phyloP scores from a whole-genome alignment of 2,797 vertebrate species.

The Sebastolobus altivelis region DNA sequence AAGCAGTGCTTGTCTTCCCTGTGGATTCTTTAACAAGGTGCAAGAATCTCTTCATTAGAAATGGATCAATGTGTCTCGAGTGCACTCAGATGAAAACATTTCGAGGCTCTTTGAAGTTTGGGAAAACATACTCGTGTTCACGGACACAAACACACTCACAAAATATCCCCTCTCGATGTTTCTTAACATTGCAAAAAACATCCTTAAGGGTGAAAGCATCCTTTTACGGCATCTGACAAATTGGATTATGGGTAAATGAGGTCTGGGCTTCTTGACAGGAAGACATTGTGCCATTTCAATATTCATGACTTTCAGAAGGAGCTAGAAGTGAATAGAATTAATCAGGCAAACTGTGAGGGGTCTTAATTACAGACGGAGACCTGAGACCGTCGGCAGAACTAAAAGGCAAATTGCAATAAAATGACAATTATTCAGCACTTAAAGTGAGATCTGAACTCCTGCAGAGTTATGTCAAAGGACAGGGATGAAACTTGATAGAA shows the following conservation, averaged over 20 bases:
- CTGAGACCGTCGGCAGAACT: conserved; percentile 34
- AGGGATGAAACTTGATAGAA: neutral
- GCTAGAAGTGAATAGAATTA: conserved; percentile 65
- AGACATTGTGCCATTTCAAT: conserved; percentile 59
- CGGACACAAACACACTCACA: neutral
- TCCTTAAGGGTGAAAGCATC: conserved; percentile 1
- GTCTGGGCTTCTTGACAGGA: conserved; percentile 46
- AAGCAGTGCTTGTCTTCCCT: neutral
- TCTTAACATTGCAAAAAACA: conserved; percentile 11
- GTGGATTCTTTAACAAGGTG: conserved; percentile 39
- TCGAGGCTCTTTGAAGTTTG: conserved; percentile 40
- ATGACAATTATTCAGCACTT: conserved; percentile 53
- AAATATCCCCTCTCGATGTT: neutral
- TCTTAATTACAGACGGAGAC: conserved; percentile 65
- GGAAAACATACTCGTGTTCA: conserved; percentile 20
- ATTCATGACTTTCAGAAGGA: conserved; percentile 64
- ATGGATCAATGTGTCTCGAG: conserved; percentile 41
- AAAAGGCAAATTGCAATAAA: conserved; percentile 59
- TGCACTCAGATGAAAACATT: conserved; percentile 39
- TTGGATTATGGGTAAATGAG: conserved; percentile 48
- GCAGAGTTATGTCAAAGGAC: conserved; percentile 16
- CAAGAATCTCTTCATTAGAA: conserved; percentile 47
- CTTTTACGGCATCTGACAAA: conserved; percentile 34
- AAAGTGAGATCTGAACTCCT: conserved; percentile 25
- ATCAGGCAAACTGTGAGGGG: conserved; percentile 61